Percentiles rank a stretch among this genome's conserved stretches.
Evolutionary conservation across 2,888 invertebrate genomes (phyloP).

Genomic region (Callyntrura guangdongensis): DNA sequence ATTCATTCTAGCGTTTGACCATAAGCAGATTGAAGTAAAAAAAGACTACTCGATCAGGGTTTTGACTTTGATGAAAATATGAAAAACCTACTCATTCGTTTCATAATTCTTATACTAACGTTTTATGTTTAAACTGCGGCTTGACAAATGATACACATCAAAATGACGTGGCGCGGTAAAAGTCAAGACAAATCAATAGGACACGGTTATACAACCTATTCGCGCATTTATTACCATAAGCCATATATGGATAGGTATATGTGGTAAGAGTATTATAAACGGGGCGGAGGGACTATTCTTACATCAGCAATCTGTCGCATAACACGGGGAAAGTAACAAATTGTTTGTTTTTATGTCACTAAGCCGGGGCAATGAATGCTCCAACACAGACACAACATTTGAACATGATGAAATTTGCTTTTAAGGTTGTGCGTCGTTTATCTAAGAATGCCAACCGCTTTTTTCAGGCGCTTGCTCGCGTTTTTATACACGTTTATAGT

Average conservation of each 20-base stretch:
- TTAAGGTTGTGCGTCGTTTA: background rate
- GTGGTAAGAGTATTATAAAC: too few relatives aligned
- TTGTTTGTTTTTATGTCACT: conserved; percentile 33
- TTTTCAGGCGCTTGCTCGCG: too few relatives aligned
- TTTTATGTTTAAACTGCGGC: background rate
- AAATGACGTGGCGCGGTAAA: conserved; percentile 25
- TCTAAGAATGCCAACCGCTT: background rate
- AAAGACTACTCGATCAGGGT: conserved; percentile 33
- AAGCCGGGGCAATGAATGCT: background rate
- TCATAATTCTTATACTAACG: background rate
- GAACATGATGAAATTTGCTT: conserved; percentile 18
- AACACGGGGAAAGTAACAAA: background rate
- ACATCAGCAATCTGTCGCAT: background rate
- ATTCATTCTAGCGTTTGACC: conserved; percentile 57
- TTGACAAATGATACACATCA: conserved; percentile 16
- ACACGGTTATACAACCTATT: too few relatives aligned
- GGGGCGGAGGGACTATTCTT: too few relatives aligned
- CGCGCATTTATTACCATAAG: too few relatives aligned
- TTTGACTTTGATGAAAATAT: background rate
- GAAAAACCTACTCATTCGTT: background rate
- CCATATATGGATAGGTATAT: too few relatives aligned
- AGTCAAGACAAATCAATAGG: conserved; percentile 40
- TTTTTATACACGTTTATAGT: background rate
- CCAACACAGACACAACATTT: background rate
- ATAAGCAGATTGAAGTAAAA: conserved; percentile 64